Percentiles rank a stretch among this genome's conserved stretches.
Evolutionary conservation across 1,140 invertebrate genomes (phyloP).

Genomic region (Apis laboriosa): DNA sequence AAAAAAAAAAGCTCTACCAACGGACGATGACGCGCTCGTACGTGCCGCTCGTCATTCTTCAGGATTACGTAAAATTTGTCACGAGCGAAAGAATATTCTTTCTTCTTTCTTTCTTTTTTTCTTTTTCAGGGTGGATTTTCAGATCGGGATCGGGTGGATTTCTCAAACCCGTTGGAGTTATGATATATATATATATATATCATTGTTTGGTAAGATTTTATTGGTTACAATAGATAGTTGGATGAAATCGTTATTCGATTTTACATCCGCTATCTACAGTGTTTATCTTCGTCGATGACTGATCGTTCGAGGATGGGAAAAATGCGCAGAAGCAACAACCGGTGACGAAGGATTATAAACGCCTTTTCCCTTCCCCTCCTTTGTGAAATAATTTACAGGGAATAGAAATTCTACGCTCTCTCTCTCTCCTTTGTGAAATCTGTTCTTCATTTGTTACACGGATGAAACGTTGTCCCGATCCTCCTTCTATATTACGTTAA

Average conservation of each 20-base stretch:
- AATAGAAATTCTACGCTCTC: conserved; percentile 1
- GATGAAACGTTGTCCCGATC: neutral
- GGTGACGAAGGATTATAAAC: neutral
- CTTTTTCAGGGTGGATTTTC: neutral
- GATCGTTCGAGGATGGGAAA: neutral
- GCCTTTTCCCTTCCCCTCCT: neutral
- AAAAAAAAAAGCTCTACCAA: conserved; percentile 45
- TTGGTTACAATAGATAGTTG: neutral
- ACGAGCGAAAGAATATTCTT: neutral
- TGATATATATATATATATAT: neutral
- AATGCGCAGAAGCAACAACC: neutral
- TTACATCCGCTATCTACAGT: neutral
- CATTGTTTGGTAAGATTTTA: neutral
- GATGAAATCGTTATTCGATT: neutral
- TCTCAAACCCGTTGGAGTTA: neutral
- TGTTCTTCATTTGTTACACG: conserved; percentile 21
- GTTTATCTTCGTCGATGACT: no score
- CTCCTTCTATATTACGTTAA: conserved; percentile 29
- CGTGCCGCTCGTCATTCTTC: neutral
- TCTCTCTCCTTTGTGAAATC: conserved; percentile 21
- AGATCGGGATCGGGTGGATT: neutral
- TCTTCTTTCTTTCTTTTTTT: neutral
- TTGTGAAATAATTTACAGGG: conserved; percentile 3
- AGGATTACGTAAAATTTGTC: conserved; percentile 36
- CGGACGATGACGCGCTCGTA: conserved; percentile 24